Conservation (phyloP, 2,888 invertebrate genomes). For the Meteorus colon region DNA sequence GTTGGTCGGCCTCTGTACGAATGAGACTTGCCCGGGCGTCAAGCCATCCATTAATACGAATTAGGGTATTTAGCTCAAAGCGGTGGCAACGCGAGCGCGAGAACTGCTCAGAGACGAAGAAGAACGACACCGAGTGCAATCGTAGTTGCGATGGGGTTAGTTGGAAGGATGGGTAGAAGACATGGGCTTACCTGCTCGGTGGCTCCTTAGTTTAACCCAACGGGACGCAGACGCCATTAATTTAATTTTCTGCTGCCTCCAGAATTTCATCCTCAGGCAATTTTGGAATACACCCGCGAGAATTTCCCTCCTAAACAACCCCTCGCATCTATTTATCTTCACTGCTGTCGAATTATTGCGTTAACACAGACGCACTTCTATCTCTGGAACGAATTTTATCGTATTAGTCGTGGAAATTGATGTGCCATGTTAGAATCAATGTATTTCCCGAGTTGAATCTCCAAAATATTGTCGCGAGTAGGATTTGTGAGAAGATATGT, state of each 20-base stretch:
- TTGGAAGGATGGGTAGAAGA: constrained; percentile 9
- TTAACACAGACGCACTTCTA: constrained; percentile 21
- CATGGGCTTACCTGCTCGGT: constrained; percentile 28
- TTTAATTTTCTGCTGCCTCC: constrained; percentile 45
- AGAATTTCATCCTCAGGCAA: constrained; percentile 47
- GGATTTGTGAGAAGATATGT: neutral
- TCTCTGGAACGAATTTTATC: constrained; percentile 34
- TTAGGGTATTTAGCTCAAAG: constrained; percentile 65
- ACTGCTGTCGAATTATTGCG: constrained; percentile 33
- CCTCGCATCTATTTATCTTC: neutral
- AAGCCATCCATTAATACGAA: constrained; percentile 68
- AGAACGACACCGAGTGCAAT: constrained; percentile 25
- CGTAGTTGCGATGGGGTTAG: constrained; percentile 20
- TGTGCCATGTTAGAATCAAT: constrained; percentile 27
- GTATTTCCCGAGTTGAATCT: constrained; percentile 11
- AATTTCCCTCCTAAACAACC: constrained; percentile 28
- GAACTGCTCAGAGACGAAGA: constrained; percentile 32
- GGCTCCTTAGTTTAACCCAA: constrained; percentile 38
- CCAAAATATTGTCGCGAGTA: neutral
- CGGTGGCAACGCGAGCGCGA: constrained; percentile 43
- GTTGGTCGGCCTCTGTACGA: constrained; percentile 24
- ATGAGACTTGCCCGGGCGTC: constrained; percentile 54
- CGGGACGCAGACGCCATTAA: constrained; percentile 46
- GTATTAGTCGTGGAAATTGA: constrained; percentile 38
- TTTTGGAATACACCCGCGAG: constrained; percentile 44